A percentile compares a stretch with the other conserved stretches of the same genome.
Conservation (phyloP, 2,113 vertebrate species). For the Ciconia stormi region DNA sequence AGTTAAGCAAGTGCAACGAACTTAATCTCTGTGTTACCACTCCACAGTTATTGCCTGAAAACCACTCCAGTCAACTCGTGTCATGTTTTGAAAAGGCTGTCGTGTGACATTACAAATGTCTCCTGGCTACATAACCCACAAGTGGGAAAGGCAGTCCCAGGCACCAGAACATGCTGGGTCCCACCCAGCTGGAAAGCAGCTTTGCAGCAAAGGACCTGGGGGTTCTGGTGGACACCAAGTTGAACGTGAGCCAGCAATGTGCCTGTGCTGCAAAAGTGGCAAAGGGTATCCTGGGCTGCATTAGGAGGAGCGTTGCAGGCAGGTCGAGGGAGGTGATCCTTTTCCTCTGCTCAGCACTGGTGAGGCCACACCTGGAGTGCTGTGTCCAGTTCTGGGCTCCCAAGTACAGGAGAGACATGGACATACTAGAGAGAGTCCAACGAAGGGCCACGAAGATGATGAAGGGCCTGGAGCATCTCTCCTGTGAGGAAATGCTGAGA, state of each 20-base stretch:
- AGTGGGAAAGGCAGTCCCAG: not conserved
- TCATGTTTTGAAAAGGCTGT: not conserved
- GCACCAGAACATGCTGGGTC: not conserved
- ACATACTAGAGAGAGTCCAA: not conserved
- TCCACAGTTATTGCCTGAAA: not conserved
- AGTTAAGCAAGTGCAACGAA: not conserved
- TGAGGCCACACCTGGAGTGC: not conserved
- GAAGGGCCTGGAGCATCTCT: not conserved
- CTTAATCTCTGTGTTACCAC: not conserved
- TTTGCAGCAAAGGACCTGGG: not conserved
- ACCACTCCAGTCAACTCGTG: not conserved
- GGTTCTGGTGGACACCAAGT: not conserved
- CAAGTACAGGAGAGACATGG: not conserved
- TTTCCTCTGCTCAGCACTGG: not conserved
- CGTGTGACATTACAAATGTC: not conserved
- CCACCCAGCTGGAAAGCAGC: not conserved
- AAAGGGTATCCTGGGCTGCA: not conserved
- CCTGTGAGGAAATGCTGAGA: not conserved
- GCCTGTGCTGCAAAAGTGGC: not conserved
- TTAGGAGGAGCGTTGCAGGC: not conserved
- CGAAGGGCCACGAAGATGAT: not conserved
- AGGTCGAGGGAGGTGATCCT: not conserved
- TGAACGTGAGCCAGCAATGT: not conserved
- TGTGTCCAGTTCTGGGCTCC: not conserved
- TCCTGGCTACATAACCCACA: not conserved